Evolutionary conservation across 1,140 invertebrate genomes (phyloP).

Genomic region (Hyles vespertilio): DNA sequence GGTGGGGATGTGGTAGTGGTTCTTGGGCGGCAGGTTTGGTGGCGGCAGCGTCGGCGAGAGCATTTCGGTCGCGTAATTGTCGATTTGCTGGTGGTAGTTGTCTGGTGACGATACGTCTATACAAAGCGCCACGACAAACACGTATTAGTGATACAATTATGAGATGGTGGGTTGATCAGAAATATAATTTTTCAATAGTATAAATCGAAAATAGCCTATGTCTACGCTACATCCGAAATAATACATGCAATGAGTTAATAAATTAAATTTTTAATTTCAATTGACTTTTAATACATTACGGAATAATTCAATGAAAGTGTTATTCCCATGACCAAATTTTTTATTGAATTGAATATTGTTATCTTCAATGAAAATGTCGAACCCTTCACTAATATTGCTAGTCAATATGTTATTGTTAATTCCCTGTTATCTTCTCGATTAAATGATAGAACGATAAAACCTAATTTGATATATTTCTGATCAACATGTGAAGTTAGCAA

Average conservation of each 20-base stretch:
- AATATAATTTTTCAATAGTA: neutral
- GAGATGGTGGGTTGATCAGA: conserved; percentile 12
- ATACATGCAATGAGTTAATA: no score
- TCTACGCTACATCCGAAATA: no score
- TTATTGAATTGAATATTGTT: neutral
- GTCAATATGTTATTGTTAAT: neutral
- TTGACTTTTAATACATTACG: no score
- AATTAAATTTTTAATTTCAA: no score
- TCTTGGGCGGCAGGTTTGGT: conserved; percentile 56
- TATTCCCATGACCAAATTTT: no score
- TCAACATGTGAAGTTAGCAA: conserved; percentile 2
- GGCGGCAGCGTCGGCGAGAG: conserved; percentile 46
- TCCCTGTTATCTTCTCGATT: neutral
- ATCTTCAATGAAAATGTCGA: no score
- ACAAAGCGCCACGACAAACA: conserved; percentile 25
- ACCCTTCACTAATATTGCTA: no score
- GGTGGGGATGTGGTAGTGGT: conserved; percentile 55
- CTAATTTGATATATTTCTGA: neutral
- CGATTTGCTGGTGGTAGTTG: conserved; percentile 67
- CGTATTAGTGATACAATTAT: conserved; percentile 25
- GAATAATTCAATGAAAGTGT: no score
- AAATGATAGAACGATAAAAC: neutral
- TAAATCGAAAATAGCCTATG: no score
- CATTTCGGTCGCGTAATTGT: conserved; percentile 70
- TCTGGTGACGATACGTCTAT: conserved; percentile 52